These are phyloP conservation scores for Lepisosteus oculatus DNA, from an alignment of 2,113 vertebrate genomes.

Conservation along the genomic window DNA sequence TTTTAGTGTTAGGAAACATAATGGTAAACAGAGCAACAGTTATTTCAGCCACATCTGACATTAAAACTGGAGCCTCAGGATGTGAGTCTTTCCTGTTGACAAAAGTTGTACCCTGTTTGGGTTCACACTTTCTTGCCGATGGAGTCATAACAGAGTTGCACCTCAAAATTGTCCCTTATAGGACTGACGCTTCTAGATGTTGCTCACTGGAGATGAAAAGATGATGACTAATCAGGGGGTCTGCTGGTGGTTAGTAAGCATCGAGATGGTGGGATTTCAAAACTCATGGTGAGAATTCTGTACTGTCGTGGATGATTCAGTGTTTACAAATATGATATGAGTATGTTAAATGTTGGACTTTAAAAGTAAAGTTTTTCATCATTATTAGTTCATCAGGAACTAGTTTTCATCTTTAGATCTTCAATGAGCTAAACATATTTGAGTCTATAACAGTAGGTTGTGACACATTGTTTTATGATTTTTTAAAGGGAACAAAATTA, in stretches of 20 bases:
- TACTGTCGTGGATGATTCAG: not conserved
- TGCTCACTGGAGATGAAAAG: not conserved
- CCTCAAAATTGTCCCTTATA: not conserved
- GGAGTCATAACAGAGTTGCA: not conserved
- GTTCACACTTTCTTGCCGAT: constrained; percentile 20
- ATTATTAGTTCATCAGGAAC: no score
- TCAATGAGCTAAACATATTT: no score
- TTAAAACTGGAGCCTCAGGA: constrained; percentile 9
- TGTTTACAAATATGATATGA: not conserved
- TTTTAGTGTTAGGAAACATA: constrained; percentile 19
- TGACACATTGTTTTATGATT: no score
- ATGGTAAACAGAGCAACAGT: constrained; percentile 20
- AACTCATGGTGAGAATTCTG: not conserved
- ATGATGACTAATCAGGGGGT: constrained; percentile 1
- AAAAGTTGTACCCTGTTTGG: not conserved
- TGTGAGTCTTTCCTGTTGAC: constrained; percentile 9
- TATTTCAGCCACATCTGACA: not conserved
- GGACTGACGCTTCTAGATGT: not conserved
- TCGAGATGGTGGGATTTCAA: not conserved
- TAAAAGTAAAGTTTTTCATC: no score
- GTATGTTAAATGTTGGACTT: no score
- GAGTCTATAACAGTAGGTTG: no score
- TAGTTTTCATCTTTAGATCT: no score
- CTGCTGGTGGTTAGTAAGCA: not conserved
- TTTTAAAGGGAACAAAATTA: no score